Base-by-base conservation (phyloP, 2,888 invertebrate genomes). In the Rhopalosiphum nymphaeae region DNA sequence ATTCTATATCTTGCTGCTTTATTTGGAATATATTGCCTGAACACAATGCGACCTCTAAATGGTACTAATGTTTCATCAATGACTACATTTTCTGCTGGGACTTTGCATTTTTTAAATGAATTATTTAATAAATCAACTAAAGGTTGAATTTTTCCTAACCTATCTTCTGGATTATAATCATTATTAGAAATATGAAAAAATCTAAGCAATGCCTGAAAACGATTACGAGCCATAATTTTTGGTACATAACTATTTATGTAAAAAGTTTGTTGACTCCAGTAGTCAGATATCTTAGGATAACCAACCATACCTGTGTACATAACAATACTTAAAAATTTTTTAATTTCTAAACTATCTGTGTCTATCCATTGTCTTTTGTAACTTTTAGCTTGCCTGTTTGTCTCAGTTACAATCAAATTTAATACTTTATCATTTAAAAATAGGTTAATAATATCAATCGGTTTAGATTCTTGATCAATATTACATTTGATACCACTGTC, bases 201-300 rank as follows among this genome's bases (percentile, higher is more conserved):
- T 86, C 85, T 86, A 0, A 86, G 29, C 85, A 86, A 86, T 86
- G 44, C 0, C 44, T 46, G 44, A 86, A 86, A 86, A 86, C 85
- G 85, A 86, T 86, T 86, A 46, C 46, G 46, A 86, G 46, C 85
- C 85, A 86, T 86, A 86, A 44, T 46, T 85, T 44, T 85, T 85
- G 85, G 44, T 85, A 85, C 85, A 44, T 86, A 86, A 86, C 85
- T 46, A 86, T 86, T 44, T 46, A 46, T 46, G 29, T 86, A 86
- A 46, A 46, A 86, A 86, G 46, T 86, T 46, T 86, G 29, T 86
- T 86, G 85, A 86, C 85, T 86, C 85, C 85, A 86, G 85, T 46
- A 85, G 85, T 86, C 85, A 86, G 85, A 86, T 86, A 86, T 29
- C 85, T 86, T 86, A 86, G 85, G 85, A 86, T 86, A 86, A 86